Evolutionary conservation across 2,888 invertebrate genomes (phyloP), one percentile per base, ranked within the genome.

Genomic region (Camptogramma bilineatum): DNA sequence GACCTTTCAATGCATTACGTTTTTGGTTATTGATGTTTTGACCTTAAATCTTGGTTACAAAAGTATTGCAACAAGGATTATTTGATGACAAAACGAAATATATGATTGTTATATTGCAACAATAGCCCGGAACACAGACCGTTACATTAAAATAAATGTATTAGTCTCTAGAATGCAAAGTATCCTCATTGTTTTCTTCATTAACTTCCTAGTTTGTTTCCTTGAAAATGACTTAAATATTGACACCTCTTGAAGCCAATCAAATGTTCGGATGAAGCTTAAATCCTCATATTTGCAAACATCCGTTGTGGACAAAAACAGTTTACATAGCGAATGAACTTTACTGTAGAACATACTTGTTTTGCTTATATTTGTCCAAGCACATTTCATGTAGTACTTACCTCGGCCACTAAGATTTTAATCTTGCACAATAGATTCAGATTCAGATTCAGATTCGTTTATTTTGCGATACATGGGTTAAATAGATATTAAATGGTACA

Each of bases 271-370:
- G 44, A 53, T 31, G 51, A 63, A 61, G 42, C 50, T 52, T 46
- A 17, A 67, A 70, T 65, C 62, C 64, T 34, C 62, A 46, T 64
- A 54, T 58, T 67, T 61, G 17, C 62, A 73, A 71, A 69, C 66
- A 68, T 73, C 72, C 72, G 68, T 42, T 64, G 60, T 69, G 60
- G 52, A 60, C 52, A 52, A 52, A 52, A 63, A 52, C 58, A 17
- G 67, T 70, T 69, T 69, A 58, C 50, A 52, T 48, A 64, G 46
- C 62, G 50, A 50, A 47, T 58, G 16, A 54, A 53, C 57, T 62
- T 10, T 52, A 59, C 21, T 16, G 59, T 17, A 39, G 17, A 31
- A 53, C 28, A 39, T 54, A 21, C 9, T 24, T 50, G 16, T 28
- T 44, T 17, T 31, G 31, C 16, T 17, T 59, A 51, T 46, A 51